Percentiles rank a stretch among this genome's conserved stretches.
Evolutionary conservation across 2,797 vertebrate species (phyloP).

Genomic region (Nothura maculosa): DNA sequence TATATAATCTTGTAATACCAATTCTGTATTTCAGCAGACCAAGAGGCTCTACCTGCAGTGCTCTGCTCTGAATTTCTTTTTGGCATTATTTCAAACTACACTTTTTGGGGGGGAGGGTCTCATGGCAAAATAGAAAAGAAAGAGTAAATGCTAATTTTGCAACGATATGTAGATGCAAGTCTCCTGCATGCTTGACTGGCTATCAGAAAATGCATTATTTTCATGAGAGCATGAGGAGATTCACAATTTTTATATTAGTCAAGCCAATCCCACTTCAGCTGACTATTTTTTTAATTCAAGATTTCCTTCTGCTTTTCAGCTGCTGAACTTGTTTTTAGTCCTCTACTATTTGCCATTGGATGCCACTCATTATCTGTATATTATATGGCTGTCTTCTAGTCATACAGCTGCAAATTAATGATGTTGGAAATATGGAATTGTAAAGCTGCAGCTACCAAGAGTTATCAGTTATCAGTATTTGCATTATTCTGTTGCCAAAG

Average conservation of each 20-base stretch:
- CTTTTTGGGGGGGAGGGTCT: not conserved
- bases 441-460: not conserved
- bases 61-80: not conserved
- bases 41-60: not conserved
- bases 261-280: not conserved
- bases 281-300: not conserved
- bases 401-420: not conserved
- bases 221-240: not conserved
- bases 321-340: not conserved
- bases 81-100: not conserved
- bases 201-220: conserved; percentile 32
- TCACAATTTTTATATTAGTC: conserved; percentile 4
- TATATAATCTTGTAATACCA: conserved; percentile 11
- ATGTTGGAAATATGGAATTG: not conserved
- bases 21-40: not conserved
- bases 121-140: conserved; percentile 13
- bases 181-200: not conserved
- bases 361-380: not conserved
- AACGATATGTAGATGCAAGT: not conserved
- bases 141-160: conserved; percentile 35
- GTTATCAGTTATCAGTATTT: not conserved
- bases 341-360: not conserved
- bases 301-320: not conserved
- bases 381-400: not conserved
- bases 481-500: not conserved